Conservation (phyloP, 2,797 vertebrate species). For the Cheirogaleus major region DNA sequence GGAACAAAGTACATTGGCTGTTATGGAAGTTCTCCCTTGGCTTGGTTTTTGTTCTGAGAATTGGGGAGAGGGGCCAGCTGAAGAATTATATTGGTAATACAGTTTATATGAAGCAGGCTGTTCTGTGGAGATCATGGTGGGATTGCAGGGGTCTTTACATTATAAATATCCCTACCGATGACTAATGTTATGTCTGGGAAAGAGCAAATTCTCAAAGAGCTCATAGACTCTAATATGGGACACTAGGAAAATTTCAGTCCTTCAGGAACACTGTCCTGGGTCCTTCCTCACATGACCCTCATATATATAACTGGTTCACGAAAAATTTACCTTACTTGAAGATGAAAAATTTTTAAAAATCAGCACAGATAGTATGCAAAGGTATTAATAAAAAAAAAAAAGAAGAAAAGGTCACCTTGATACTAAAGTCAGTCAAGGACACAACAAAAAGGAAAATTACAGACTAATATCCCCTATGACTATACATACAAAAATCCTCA, state of each 20-base stretch:
- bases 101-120: neutral
- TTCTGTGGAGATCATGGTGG: neutral
- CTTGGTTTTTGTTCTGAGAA: neutral
- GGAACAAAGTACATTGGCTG: neutral
- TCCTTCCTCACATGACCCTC: neutral
- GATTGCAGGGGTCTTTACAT: neutral
- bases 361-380: neutral
- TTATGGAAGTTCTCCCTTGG: neutral
- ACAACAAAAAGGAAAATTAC: too few relatives aligned
- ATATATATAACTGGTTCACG: neutral
- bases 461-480: too few relatives aligned
- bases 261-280: neutral
- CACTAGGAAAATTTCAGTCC: neutral
- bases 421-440: too few relatives aligned
- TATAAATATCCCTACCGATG: neutral
- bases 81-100: neutral
- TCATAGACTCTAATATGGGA: neutral
- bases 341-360: neutral
- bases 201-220: neutral
- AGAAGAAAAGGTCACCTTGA: neutral
- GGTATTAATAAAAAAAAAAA: neutral
- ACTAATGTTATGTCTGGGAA: neutral
- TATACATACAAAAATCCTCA: too few relatives aligned
- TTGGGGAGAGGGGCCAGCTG: neutral
- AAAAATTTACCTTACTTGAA: neutral